phyloP scores from a whole-genome alignment of 2,888 invertebrate species.

The Pasiphila rectangulata region DNA sequence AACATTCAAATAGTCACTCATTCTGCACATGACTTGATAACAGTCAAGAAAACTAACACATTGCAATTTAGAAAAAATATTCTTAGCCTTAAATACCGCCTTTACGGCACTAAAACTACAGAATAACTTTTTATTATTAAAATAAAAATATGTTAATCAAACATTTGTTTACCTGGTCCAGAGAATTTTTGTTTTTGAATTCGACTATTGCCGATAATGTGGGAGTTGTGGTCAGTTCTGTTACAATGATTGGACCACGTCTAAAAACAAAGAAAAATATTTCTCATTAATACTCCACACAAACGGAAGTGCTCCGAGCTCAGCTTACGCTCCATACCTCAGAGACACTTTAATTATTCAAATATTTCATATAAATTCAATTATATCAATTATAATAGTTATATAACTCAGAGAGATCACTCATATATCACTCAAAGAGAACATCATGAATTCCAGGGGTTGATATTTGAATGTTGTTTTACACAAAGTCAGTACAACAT shows the following conservation, averaged over 20 bases:
- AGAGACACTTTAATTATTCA: conserved; percentile 32
- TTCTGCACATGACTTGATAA: conserved; percentile 50
- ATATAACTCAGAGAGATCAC: conserved; percentile 2
- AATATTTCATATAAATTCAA: conserved; percentile 21
- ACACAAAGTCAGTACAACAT: conserved; percentile 26
- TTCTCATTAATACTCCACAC: conserved; percentile 72
- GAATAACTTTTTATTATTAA: conserved; percentile 39
- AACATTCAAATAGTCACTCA: conserved; percentile 80
- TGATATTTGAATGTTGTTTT: conserved; percentile 79
- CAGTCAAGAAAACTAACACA: conserved; percentile 38
- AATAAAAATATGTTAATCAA: conserved; percentile 68
- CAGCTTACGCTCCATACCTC: conserved; percentile 55
- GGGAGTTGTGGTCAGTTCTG: conserved; percentile 80
- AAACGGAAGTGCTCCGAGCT: conserved; percentile 51
- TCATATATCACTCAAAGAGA: conserved; percentile 24
- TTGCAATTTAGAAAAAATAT: conserved; percentile 65
- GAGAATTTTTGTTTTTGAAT: conserved; percentile 81
- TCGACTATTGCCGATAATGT: conserved; percentile 81
- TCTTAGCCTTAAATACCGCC: conserved; percentile 54
- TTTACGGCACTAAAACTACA: conserved; percentile 35
- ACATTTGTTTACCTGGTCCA: conserved; percentile 79
- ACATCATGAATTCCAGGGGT: conserved; percentile 47
- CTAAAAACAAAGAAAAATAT: conserved; percentile 79
- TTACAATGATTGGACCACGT: conserved; percentile 81
- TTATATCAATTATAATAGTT: conserved; percentile 3